phyloP scores from a whole-genome alignment of 2,888 invertebrate genomes.

The Pyrgus malvae region DNA sequence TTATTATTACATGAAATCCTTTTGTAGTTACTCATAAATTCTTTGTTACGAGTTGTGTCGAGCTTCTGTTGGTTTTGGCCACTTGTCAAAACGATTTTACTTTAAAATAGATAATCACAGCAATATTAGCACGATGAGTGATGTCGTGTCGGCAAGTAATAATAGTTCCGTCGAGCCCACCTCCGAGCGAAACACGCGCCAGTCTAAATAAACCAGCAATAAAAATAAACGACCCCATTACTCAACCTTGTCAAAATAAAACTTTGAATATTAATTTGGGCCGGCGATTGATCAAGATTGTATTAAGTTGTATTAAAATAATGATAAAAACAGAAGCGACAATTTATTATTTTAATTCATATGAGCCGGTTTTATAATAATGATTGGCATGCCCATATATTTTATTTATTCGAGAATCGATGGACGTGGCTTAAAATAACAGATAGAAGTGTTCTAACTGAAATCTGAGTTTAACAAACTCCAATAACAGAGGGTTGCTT shows the following conservation, averaged over 20 bases:
- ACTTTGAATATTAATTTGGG: conserved; percentile 61
- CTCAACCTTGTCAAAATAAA: conserved; percentile 79
- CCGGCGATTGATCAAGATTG: conserved; percentile 43
- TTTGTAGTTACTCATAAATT: conserved; percentile 29
- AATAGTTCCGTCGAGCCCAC: conserved; percentile 67
- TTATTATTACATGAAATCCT: conserved; percentile 19
- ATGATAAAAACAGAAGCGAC: conserved; percentile 10
- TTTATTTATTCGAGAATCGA: background rate
- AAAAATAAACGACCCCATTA: conserved; percentile 79
- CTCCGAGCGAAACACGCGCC: conserved; percentile 62
- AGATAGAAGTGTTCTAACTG: too few relatives aligned
- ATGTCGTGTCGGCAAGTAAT: conserved; percentile 74
- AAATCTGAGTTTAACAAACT: too few relatives aligned
- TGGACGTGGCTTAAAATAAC: too few relatives aligned
- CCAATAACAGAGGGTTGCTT: too few relatives aligned
- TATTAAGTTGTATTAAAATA: conserved; percentile 19
- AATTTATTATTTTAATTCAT: conserved; percentile 6
- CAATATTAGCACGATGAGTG: conserved; percentile 74
- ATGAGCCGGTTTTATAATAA: background rate
- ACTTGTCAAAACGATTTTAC: conserved; percentile 63
- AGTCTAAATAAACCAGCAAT: conserved; percentile 73
- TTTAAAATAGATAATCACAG: conserved; percentile 68
- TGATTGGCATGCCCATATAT: background rate
- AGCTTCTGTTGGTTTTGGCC: conserved; percentile 51
- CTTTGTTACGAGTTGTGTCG: conserved; percentile 30